These are phyloP conservation scores for Hesperophylax magnus DNA, from an alignment of 1,140 invertebrate genomes.

Conservation along the genomic window DNA sequence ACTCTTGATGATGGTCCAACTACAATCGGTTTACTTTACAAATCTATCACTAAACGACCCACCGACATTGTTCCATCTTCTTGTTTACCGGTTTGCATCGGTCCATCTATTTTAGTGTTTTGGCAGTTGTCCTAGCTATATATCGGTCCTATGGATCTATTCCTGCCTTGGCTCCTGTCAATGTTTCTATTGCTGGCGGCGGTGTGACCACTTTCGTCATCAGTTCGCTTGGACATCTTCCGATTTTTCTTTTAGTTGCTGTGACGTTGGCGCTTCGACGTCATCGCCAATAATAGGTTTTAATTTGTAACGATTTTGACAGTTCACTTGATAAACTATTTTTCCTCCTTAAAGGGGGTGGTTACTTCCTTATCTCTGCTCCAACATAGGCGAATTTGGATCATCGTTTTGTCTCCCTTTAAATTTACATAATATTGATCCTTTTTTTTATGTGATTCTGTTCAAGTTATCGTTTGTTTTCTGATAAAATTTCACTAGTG, in stretches of 20 bases:
- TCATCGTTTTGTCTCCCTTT: too few relatives aligned
- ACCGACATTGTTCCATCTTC: not conserved
- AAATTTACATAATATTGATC: too few relatives aligned
- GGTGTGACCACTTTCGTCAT: not conserved
- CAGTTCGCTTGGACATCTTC: not conserved
- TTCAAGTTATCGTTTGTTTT: too few relatives aligned
- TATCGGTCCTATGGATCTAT: not conserved
- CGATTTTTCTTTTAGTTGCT: not conserved
- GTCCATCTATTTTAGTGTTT: not conserved
- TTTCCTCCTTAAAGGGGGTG: too few relatives aligned
- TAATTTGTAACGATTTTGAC: too few relatives aligned
- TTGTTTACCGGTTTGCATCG: constrained; percentile 4
- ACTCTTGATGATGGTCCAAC: not conserved
- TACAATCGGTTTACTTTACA: not conserved
- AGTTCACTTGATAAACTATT: too few relatives aligned
- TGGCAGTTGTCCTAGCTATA: not conserved
- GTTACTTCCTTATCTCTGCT: too few relatives aligned
- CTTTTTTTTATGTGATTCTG: too few relatives aligned
- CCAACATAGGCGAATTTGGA: too few relatives aligned
- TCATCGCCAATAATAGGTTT: too few relatives aligned
- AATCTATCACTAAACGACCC: not conserved
- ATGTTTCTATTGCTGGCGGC: not conserved
- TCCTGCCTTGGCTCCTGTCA: not conserved
- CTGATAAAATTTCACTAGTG: too few relatives aligned
- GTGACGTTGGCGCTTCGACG: not conserved